Evolutionary conservation across 2,797 vertebrate species (phyloP).

Genomic region (Sphaeramia orbicularis): DNA sequence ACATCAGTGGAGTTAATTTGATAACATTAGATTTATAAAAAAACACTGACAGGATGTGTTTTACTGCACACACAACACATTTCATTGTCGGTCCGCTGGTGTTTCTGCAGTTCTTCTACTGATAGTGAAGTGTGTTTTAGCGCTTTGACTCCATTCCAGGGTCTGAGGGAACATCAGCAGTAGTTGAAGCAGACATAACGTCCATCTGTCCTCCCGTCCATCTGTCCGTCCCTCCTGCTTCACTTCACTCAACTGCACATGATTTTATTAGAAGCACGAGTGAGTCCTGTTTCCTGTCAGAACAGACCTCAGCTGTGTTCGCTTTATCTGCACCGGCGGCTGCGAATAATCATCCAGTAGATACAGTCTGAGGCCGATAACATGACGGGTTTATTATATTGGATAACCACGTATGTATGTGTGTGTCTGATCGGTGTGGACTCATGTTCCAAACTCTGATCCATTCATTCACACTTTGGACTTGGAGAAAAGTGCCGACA

Average conservation of each 20-base stretch:
- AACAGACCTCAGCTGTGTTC: neutral
- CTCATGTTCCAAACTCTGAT: neutral
- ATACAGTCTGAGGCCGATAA: too few species aligned
- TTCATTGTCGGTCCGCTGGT: too few species aligned
- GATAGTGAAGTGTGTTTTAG: too few species aligned
- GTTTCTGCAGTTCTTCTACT: too few species aligned
- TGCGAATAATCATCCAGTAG: too few species aligned
- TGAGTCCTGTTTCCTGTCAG: slow-evolving; percentile 38
- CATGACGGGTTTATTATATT: too few species aligned
- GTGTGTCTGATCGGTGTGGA: slow-evolving; percentile 1
- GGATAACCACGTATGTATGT: neutral
- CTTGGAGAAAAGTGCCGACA: slow-evolving; percentile 30
- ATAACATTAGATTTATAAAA: too few species aligned
- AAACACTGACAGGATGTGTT: too few species aligned
- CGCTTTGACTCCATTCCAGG: too few species aligned
- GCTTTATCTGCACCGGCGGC: too few species aligned
- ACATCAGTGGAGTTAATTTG: too few species aligned
- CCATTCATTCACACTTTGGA: slow-evolving; percentile 60
- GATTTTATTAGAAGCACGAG: slow-evolving; percentile 61
- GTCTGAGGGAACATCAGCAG: slow-evolving; percentile 21
- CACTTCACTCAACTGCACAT: slow-evolving; percentile 54
- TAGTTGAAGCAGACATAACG: slow-evolving; percentile 62
- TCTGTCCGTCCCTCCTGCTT: slow-evolving; percentile 7
- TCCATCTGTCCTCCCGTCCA: slow-evolving; percentile 60
- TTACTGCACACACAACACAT: too few species aligned